Base-by-base conservation (phyloP, 2,888 invertebrate species). In the Tetheella fluctuosa region DNA sequence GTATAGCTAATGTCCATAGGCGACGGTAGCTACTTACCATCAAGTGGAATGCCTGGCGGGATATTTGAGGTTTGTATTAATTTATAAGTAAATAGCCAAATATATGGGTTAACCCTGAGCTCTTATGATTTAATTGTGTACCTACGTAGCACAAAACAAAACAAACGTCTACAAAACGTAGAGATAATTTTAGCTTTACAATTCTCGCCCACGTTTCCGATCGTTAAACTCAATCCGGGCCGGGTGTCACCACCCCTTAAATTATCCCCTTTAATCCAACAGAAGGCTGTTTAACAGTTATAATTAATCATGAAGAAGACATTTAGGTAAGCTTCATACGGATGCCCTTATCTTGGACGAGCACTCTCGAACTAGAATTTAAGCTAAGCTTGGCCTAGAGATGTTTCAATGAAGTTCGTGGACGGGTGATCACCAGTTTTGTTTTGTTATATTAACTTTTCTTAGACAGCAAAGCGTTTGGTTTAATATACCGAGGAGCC, bases 271-370 rank as follows among this genome's bases (percentile, higher is more conserved):
- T 60, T 60, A 57, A 57, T 54, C 30, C 53, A 55, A 56, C 59
- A 52, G 37, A 54, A 53, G 42, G 59, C n/a, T 17, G 54, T 59
- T 60, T 61, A 20, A 48, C 48, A 48, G 48, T 20, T 48, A 20
- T 68, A 68, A 71, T 74, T 73, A 75, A 74, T 71, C 71, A 73
- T 57, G 23, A 58, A 28, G 37, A 58, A 60, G 52, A 63, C 59
- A 54, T 52, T 60, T 60, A 58, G 64, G 48, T 48, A 20, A 48
- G 65, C 61, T 58, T 39, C 60, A 57, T 58, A 61, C 64, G n/a
- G 63, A 69, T 58, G 25, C 64, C 64, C 65, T 74, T 74, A 75
- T 74, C 75, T 59, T 53, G 56, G 28, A 58, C 58, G 57, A 53
- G 58, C 71, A 73, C 60, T 54, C 64, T 54, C 56, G 23, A 52